Percentiles rank a stretch among this genome's conserved stretches.
These are phyloP conservation scores for Herminia tarsipennalis DNA, from an alignment of 2,888 invertebrate genomes.

Conservation along the genomic window DNA sequence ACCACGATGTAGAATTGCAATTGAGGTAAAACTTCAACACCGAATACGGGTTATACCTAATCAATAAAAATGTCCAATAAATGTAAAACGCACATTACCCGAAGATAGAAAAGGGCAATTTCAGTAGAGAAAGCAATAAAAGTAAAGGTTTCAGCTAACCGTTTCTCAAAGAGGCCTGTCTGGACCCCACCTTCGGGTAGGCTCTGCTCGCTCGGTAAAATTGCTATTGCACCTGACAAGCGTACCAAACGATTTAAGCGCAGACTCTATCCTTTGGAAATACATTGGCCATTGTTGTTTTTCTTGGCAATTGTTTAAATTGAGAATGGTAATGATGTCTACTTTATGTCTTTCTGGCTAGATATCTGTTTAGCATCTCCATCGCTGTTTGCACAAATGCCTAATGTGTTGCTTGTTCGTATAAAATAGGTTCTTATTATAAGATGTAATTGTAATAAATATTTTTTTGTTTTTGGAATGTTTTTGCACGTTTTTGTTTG, in stretches of 20 bases:
- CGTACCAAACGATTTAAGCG: slow-evolving; percentile 51
- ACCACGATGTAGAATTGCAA: slow-evolving; percentile 9
- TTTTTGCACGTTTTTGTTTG: too few relatives aligned
- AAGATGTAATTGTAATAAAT: too few relatives aligned
- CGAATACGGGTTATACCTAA: slow-evolving; percentile 13
- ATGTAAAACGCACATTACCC: slow-evolving; percentile 49
- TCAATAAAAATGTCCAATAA: slow-evolving; percentile 55
- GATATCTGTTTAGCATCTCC: slow-evolving; percentile 7
- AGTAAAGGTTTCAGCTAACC: slow-evolving; percentile 64
- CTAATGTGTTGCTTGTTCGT: too few relatives aligned
- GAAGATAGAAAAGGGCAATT: slow-evolving; percentile 49
- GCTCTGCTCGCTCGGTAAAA: slow-evolving; percentile 52
- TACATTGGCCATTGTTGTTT: slow-evolving; percentile 34
- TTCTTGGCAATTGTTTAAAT: slow-evolving; percentile 37
- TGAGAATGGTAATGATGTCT: slow-evolving; percentile 36
- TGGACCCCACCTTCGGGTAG: slow-evolving; percentile 48
- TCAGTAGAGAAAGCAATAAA: slow-evolving; percentile 43
- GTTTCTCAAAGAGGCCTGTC: slow-evolving; percentile 63
- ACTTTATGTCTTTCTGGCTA: slow-evolving; percentile 32
- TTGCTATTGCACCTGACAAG: slow-evolving; percentile 72
- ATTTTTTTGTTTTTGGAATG: too few relatives aligned
- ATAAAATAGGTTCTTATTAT: too few relatives aligned
- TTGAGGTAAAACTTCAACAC: slow-evolving; percentile 15
- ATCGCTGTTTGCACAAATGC: neutral
- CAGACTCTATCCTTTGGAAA: slow-evolving; percentile 26